phyloP scores from a whole-genome alignment of 2,797 vertebrate genomes.

The Protosalanx chinensis region DNA sequence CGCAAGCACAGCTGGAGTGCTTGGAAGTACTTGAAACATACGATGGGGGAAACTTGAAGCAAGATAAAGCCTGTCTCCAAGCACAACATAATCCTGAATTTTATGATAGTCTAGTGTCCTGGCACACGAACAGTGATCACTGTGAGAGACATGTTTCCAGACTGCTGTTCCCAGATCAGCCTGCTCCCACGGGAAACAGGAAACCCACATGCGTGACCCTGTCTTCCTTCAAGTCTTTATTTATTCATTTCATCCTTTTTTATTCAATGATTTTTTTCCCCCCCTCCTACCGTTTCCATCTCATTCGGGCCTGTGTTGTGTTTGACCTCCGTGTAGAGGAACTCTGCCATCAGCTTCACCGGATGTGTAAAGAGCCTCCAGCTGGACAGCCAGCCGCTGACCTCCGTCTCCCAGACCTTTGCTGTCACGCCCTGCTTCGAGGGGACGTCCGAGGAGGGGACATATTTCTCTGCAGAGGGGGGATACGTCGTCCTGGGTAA shows the following conservation, averaged over 20 bases:
- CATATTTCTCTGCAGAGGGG: constrained; percentile 89
- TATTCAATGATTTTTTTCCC: background rate
- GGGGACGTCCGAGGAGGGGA: constrained; percentile 83
- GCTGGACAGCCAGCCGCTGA: constrained; percentile 78
- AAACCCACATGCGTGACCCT: constrained; percentile 6
- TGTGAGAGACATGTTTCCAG: background rate
- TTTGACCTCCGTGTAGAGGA: constrained; percentile 70
- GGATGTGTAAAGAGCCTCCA: constrained; percentile 87
- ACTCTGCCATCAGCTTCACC: constrained; percentile 84
- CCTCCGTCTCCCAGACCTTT: constrained; percentile 77
- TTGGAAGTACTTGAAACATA: background rate
- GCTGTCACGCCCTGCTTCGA: constrained; percentile 92
- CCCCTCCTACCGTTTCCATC: background rate
- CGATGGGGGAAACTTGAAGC: background rate
- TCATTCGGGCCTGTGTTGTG: constrained; percentile 6
- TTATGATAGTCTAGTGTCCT: background rate
- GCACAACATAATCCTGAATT: background rate
- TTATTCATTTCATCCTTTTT: background rate
- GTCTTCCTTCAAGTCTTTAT: constrained; percentile 5
- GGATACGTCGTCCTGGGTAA: constrained; percentile 89
- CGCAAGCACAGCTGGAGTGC: background rate
- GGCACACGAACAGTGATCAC: background rate
- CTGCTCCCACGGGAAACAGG: constrained; percentile 20
- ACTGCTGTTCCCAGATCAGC: background rate
- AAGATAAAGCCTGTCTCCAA: constrained; percentile 10